These are phyloP conservation scores for Formicarius rufipectus DNA, from an alignment of 2,113 vertebrate species.

Conservation along the genomic window DNA sequence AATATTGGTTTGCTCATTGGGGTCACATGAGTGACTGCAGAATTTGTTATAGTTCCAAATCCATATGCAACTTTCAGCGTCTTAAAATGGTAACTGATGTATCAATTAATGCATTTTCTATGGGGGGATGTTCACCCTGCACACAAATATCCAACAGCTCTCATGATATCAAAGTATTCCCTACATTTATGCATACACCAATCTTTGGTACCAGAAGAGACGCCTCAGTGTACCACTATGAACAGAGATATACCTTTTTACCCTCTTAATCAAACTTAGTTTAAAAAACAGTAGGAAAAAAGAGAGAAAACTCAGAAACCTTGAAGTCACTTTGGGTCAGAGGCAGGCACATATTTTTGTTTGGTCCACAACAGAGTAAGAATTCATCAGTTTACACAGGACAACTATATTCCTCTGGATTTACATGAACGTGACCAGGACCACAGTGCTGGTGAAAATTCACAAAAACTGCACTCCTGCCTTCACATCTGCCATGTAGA, in stretches of 20 bases:
- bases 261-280: not conserved
- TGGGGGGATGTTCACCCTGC: not conserved
- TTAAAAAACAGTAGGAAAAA: not conserved
- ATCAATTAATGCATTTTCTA: not conserved
- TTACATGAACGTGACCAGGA: not conserved
- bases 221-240: not conserved
- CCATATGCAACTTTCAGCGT: not conserved
- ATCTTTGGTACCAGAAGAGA: not conserved
- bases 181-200: too few relatives aligned
- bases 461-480: not conserved
- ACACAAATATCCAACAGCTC: not conserved
- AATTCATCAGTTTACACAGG: not conserved
- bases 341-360: not conserved
- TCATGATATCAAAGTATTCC: not conserved
- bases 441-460: not conserved
- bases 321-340: not conserved
- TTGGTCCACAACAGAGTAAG: not conserved
- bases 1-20: not conserved
- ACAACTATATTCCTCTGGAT: not conserved
- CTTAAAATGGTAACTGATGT: not conserved
- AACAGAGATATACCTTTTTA: not conserved
- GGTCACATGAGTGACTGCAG: not conserved
- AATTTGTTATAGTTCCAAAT: not conserved
- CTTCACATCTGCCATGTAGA: not conserved
- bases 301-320: not conserved